Percentiles rank a stretch among this genome's conserved stretches.
Conservation (phyloP, 1,140 invertebrate genomes). For the Probaryconus sp. region DNA sequence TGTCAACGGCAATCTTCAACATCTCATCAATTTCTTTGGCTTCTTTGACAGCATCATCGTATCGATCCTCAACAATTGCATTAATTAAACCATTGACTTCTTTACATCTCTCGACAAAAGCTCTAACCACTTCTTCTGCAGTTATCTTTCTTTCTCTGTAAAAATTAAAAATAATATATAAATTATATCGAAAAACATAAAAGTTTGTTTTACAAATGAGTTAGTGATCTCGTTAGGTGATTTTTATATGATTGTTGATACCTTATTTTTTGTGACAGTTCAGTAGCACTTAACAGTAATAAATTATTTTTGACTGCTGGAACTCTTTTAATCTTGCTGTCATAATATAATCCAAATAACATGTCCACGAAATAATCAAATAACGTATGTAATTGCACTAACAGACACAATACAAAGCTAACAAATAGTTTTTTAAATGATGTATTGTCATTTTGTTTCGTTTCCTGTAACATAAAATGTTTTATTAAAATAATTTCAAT, state of each 20-base stretch:
- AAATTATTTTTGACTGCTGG: constrained; percentile 80
- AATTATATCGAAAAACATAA: neutral
- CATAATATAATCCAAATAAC: constrained; percentile 79
- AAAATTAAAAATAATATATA: constrained; percentile 2
- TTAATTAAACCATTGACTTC: constrained; percentile 89
- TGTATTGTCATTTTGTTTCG: constrained; percentile 13
- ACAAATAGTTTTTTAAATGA: constrained; percentile 53
- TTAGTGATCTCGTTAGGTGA: too few species aligned
- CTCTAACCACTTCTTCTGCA: constrained; percentile 84
- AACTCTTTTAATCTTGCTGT: constrained; percentile 78
- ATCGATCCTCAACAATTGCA: constrained; percentile 89
- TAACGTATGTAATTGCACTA: constrained; percentile 68
- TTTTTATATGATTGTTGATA: constrained; percentile 40
- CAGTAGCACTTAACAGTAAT: constrained; percentile 82
- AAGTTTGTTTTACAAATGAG: constrained; percentile 4
- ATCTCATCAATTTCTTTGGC: constrained; percentile 85
- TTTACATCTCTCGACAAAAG: constrained; percentile 88
- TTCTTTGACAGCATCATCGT: constrained; percentile 86
- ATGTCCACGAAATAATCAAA: constrained; percentile 76
- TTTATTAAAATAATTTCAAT: too few species aligned
- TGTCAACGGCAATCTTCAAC: constrained; percentile 79
- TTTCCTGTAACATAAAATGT: constrained; percentile 28
- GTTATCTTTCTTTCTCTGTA: constrained; percentile 80
- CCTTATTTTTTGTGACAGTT: constrained; percentile 83
- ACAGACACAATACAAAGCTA: constrained; percentile 59